Percentiles rank a stretch among this genome's conserved stretches.
Conservation (phyloP, 1,140 invertebrate species). For the Brachionus plicatilis region DNA sequence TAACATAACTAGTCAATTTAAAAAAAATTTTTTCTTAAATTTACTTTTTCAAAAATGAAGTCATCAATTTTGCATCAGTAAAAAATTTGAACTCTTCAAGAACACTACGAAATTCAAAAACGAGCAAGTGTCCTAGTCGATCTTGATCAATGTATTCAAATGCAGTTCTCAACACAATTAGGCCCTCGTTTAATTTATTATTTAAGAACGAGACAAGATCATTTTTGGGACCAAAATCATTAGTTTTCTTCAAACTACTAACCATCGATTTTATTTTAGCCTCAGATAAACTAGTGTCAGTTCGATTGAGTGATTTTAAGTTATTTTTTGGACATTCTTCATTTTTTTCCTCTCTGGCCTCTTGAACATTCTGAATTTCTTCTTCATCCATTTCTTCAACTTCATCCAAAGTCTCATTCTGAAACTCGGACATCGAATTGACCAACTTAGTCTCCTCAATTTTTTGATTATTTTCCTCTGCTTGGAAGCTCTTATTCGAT, state of each 20-base stretch:
- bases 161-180: neutral
- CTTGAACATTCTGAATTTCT: neutral
- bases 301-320: neutral
- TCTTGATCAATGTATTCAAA: constrained; percentile 33
- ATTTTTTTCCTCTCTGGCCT: neutral
- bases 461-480: neutral
- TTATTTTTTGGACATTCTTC: neutral
- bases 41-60: constrained; percentile 25
- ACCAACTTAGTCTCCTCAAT: neutral
- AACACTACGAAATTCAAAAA: constrained; percentile 13
- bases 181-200: constrained; percentile 29
- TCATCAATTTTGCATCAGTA: neutral
- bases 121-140: neutral
- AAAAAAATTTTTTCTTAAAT: neutral
- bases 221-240: constrained; percentile 1
- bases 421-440: neutral
- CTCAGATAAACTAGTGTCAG: constrained; percentile 6
- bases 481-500: neutral
- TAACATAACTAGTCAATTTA: neutral
- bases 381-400: neutral
- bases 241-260: neutral
- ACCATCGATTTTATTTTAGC: constrained; percentile 35
- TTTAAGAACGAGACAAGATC: constrained; percentile 6
- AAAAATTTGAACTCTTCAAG: constrained; percentile 20
- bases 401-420: neutral